These are phyloP conservation scores for Ridgeia piscesae DNA, from an alignment of 1,140 invertebrate species.

Conservation along the genomic window DNA sequence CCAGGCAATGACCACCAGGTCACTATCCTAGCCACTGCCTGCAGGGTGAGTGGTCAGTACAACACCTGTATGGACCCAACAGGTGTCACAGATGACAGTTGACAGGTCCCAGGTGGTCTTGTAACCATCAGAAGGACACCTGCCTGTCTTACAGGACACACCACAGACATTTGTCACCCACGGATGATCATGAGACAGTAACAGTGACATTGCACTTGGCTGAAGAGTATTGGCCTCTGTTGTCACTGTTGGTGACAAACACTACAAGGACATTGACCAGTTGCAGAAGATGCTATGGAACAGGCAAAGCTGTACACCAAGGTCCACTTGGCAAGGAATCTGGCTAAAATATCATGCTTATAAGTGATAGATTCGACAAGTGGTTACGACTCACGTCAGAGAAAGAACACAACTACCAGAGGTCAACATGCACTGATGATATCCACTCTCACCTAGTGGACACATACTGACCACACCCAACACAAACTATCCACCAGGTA, in stretches of 20 bases:
- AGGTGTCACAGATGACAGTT: not conserved
- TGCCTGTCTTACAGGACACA: not conserved
- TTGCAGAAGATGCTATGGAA: not conserved
- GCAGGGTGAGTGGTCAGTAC: not conserved
- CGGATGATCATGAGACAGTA: not conserved
- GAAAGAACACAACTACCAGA: not conserved
- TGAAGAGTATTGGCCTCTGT: not conserved
- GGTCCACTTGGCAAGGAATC: not conserved
- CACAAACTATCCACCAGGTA: not conserved
- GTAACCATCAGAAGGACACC: not conserved
- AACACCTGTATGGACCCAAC: not conserved
- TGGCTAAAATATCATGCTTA: not conserved
- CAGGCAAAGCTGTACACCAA: not conserved
- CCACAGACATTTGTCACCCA: not conserved
- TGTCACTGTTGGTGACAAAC: not conserved
- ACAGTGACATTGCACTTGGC: not conserved
- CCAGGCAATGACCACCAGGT: not conserved
- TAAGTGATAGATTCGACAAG: not conserved
- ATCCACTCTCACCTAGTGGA: not conserved
- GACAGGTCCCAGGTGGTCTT: not conserved
- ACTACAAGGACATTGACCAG: not conserved
- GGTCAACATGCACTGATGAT: not conserved
- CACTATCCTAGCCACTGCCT: not conserved
- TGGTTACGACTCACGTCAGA: not conserved
- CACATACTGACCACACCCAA: not conserved